Evolutionary conservation across 2,797 vertebrate genomes (phyloP), one percentile per base, ranked within the genome.

Genomic region (Rhynchonycteris naso): DNA sequence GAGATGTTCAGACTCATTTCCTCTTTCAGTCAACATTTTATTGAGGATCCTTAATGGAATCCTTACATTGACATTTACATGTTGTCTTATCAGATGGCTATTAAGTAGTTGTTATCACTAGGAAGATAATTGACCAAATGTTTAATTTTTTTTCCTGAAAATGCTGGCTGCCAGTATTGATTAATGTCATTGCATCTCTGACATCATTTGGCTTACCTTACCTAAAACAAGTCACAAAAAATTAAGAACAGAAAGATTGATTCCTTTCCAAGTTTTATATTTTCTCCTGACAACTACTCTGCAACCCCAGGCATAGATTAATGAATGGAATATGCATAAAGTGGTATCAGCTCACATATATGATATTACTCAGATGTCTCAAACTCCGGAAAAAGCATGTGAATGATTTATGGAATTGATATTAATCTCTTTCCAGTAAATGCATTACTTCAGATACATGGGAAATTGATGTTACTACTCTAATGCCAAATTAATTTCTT

Each of bases 351-450:
- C 98, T 99, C 99, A 99, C 99, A 99, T 99, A 98, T 98, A 98
- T 98, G 98, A 98, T 98, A 98, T 98, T 99, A 98, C 97, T 98
- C 98, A 98, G 98, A 98, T 98, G 98, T 99, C 98, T 99, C 98
- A 97, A 98, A 98, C 98, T 99, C 98, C 97, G 98, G 99, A 99
- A 98, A 98, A 98, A 98, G 99, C 99, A 98, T 97, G 98, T 99
- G 99, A 99, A 99, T 99, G 99, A 99, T 99, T 99, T 99, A 99
- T 99, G 98, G 99, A 99, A 99, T 99, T 99, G 99, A 99, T 99
- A 99, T 99, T 99, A 99, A 99, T 99, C 99, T 99, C 98, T 98
- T 99, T 99, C 99, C 99, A 99, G 99, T 99, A 99, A 99, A 99
- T 98, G 99, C 98, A 99, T 99, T 99, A 98, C 98, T 98, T 98